Evolutionary conservation across 2,113 vertebrate genomes (phyloP).

Genomic region (Rattus rattus): DNA sequence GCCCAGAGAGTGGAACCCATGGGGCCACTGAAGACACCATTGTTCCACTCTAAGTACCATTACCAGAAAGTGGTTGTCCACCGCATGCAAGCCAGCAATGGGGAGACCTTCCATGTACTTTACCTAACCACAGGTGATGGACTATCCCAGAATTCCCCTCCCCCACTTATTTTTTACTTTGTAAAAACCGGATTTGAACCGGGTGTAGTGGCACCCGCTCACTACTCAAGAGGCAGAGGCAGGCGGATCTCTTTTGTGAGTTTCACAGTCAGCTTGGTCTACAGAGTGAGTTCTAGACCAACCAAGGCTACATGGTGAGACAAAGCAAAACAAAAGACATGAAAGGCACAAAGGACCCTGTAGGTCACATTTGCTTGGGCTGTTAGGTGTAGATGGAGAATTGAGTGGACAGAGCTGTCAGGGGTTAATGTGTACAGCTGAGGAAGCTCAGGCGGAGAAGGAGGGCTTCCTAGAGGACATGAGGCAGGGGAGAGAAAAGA

Average conservation of each 20-base stretch:
- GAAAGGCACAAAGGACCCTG: not conserved
- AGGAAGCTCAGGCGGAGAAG: not conserved
- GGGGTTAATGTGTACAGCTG: not conserved
- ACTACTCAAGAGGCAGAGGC: not conserved
- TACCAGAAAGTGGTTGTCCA: constrained; percentile 86
- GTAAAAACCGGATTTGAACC: not conserved
- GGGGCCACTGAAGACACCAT: constrained; percentile 71
- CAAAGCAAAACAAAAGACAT: not conserved
- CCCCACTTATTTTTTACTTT: not conserved
- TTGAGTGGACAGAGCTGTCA: not conserved
- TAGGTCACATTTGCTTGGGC: not conserved
- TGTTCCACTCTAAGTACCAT: constrained; percentile 87
- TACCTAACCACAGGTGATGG: constrained; percentile 87
- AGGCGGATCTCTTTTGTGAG: not conserved
- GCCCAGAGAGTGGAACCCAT: constrained; percentile 82
- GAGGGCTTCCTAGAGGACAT: constrained; percentile 30
- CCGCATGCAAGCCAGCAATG: not conserved
- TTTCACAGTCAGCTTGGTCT: not conserved
- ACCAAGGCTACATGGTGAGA: not conserved
- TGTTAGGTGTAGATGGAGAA: constrained; percentile 2
- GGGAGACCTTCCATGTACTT: constrained; percentile 79
- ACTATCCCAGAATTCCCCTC: not conserved
- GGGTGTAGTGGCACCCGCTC: not conserved
- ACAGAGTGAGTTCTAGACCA: not conserved
- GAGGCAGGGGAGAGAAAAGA: not conserved